Percentiles rank a stretch among this genome's conserved stretches.
Evolutionary conservation across 2,113 vertebrate genomes (phyloP).

Genomic region (Melanotaenia duboulayi): DNA sequence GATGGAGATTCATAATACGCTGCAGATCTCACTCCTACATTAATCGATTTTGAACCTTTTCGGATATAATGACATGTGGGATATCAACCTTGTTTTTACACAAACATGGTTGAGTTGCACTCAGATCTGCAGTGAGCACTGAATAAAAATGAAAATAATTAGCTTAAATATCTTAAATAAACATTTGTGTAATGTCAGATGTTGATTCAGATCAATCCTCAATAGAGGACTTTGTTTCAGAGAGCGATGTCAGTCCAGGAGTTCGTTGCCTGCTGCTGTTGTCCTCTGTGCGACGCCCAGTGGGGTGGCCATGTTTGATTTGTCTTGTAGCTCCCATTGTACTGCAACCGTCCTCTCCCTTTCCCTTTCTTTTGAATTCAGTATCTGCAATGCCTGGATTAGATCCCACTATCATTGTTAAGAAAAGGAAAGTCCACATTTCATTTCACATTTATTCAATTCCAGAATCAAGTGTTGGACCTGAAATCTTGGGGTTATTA

Average conservation of each 20-base stretch:
- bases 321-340: constrained; percentile 70
- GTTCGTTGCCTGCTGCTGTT: constrained; percentile 58
- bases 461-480: constrained; percentile 29
- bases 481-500: constrained; percentile 4
- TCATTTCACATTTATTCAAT: constrained; percentile 42
- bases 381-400: constrained; percentile 61
- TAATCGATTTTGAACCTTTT: background rate
- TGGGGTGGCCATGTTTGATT: constrained; percentile 67
- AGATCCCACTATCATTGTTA: constrained; percentile 67
- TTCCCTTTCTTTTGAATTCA: constrained; percentile 39
- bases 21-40: background rate
- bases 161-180: background rate
- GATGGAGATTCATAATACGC: background rate
- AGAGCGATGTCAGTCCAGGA: constrained; percentile 26
- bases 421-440: constrained; percentile 54
- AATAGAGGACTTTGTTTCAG: constrained; percentile 73
- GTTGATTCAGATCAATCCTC: constrained; percentile 17
- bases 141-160: constrained; percentile 2
- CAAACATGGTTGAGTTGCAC: background rate
- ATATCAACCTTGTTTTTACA: background rate
- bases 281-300: constrained; percentile 60
- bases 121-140: background rate
- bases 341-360: constrained; percentile 24
- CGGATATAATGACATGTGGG: background rate
- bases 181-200: background rate